These are phyloP conservation scores for Cephus spinipes DNA, from an alignment of 2,888 invertebrate genomes.

Conservation along the genomic window DNA sequence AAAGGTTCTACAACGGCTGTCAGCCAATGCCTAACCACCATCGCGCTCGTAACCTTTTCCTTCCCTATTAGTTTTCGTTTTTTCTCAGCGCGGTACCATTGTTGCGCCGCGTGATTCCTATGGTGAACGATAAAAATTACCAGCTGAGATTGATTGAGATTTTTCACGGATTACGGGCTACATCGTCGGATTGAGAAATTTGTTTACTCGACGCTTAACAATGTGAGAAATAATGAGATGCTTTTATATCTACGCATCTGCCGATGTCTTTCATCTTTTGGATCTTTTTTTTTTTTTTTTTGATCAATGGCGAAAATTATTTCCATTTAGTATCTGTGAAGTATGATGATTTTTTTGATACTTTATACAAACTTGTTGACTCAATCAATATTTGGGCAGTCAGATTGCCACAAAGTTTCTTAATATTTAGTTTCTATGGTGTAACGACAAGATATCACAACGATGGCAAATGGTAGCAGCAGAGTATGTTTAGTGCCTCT, in stretches of 20 bases:
- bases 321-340: neutral
- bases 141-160: neutral
- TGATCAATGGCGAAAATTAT: neutral
- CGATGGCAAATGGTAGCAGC: neutral
- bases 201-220: neutral
- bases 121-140: neutral
- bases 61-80: neutral
- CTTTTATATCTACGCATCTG: neutral
- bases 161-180: neutral
- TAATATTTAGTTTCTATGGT: constrained; percentile 36
- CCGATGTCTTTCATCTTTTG: neutral
- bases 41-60: constrained; percentile 12
- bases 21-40: constrained; percentile 20
- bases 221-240: neutral
- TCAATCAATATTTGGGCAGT: constrained; percentile 35
- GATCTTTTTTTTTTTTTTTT: neutral
- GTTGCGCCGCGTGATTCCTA: neutral
- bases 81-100: neutral
- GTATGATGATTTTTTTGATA: constrained; percentile 18
- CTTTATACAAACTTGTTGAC: constrained; percentile 23
- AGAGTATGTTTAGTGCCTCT: neutral
- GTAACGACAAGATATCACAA: constrained; percentile 8
- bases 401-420: constrained; percentile 39
- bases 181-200: neutral
- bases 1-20: constrained; percentile 39